A percentile compares a stretch with the other conserved stretches of the same genome.
Evolutionary conservation across 2,888 invertebrate genomes (phyloP).

Genomic region (Megastigmus dorsalis): DNA sequence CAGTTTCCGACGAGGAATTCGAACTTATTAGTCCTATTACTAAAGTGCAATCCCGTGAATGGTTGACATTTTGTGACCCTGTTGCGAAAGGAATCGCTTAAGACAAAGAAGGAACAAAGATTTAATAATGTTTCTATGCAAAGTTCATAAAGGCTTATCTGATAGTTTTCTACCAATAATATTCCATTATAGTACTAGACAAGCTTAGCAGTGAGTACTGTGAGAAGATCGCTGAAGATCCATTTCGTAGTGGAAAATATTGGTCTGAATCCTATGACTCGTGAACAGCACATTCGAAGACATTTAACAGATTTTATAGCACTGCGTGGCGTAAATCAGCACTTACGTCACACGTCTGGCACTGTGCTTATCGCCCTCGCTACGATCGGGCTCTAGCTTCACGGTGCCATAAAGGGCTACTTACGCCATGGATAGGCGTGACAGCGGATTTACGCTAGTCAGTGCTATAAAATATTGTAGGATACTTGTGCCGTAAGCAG

Average conservation of each 20-base stretch:
- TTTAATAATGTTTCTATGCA: constrained; percentile 30
- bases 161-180: constrained; percentile 32
- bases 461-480: too few species aligned
- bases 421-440: too few species aligned
- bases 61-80: constrained; percentile 36
- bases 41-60: constrained; percentile 36
- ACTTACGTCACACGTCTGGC: too few species aligned
- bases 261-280: background rate
- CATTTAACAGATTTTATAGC: too few species aligned
- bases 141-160: constrained; percentile 10
- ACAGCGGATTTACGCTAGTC: too few species aligned
- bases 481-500: too few species aligned
- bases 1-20: background rate
- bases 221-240: constrained; percentile 13
- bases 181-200: constrained; percentile 19
- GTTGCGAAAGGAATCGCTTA: background rate
- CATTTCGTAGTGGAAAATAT: constrained; percentile 32
- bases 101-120: constrained; percentile 12
- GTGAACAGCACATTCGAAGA: constrained; percentile 7
- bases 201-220: constrained; percentile 6
- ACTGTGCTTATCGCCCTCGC: too few species aligned
- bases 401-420: too few species aligned
- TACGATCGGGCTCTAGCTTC: too few species aligned
- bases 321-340: too few species aligned
- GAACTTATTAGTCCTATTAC: background rate